Evolutionary conservation across 2,888 invertebrate genomes (phyloP).

Genomic region (Carcina quercana): DNA sequence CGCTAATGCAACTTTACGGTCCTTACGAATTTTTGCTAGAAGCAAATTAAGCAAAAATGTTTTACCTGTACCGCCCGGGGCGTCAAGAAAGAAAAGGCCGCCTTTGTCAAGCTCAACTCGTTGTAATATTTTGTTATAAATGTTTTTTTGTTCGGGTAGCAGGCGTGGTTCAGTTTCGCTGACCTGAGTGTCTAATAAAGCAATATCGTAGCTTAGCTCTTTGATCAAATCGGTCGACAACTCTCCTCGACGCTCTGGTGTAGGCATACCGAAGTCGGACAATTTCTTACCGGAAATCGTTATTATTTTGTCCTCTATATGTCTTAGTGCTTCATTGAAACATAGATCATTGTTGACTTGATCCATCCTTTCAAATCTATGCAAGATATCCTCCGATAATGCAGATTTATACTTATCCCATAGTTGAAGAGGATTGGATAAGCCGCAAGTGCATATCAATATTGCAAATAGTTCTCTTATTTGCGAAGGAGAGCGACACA

Average conservation of each 20-base stretch:
- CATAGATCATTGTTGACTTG: conserved; percentile 15
- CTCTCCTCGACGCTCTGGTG: conserved; percentile 16
- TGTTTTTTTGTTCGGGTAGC: conserved; percentile 5
- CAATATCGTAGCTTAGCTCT: conserved; percentile 21
- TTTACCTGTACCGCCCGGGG: conserved; percentile 36
- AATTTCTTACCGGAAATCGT: conserved; percentile 21
- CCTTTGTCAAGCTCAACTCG: conserved; percentile 5
- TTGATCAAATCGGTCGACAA: conserved; percentile 18
- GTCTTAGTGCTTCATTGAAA: conserved; percentile 18
- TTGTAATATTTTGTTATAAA: conserved; percentile 6
- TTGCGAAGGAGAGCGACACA: conserved; percentile 14
- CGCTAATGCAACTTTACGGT: conserved; percentile 27
- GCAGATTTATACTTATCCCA: conserved; percentile 15
- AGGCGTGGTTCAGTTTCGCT: conserved; percentile 22
- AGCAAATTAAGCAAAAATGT: conserved; percentile 26
- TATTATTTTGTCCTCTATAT: conserved; percentile 19
- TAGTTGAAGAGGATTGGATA: conserved; percentile 17
- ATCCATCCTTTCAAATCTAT: conserved; percentile 6
- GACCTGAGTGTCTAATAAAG: conserved; percentile 19
- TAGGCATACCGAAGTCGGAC: conserved; percentile 20
- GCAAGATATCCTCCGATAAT: conserved; percentile 15
- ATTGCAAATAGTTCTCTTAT: conserved; percentile 20
- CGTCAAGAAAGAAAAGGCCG: conserved; percentile 13
- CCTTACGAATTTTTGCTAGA: conserved; percentile 23
- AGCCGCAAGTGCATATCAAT: conserved; percentile 16